Evolutionary conservation across 1,140 invertebrate genomes (phyloP).

Genomic region (Drosophila pallidifrons): DNA sequence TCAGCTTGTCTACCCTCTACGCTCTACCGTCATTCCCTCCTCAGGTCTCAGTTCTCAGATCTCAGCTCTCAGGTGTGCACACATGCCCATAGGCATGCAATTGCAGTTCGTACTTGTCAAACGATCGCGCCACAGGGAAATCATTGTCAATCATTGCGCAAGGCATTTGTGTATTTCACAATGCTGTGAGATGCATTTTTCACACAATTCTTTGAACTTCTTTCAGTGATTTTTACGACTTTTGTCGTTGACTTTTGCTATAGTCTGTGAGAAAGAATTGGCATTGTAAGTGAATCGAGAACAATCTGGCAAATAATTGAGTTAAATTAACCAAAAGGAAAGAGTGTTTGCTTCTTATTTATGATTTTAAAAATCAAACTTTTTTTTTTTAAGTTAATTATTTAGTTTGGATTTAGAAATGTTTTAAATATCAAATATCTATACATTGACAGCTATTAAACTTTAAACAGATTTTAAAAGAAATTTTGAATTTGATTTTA

Average conservation of each 20-base stretch:
- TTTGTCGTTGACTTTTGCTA: slow-evolving; percentile 32
- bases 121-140: slow-evolving; percentile 52
- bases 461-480: no score
- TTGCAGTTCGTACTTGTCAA: slow-evolving; percentile 56
- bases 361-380: no score
- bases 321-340: no score
- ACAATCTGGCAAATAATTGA: neutral
- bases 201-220: slow-evolving; percentile 14
- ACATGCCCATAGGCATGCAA: slow-evolving; percentile 6
- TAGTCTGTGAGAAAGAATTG: neutral
- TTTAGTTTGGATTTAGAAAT: no score
- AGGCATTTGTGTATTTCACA: slow-evolving; percentile 39
- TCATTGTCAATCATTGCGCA: slow-evolving; percentile 42
- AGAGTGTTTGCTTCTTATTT: no score
- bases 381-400: no score
- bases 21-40: slow-evolving; percentile 2
- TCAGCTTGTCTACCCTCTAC: slow-evolving; percentile 30
- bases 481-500: no score
- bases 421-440: no score
- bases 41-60: slow-evolving; percentile 45
- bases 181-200: slow-evolving; percentile 24
- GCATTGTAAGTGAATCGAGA: neutral
- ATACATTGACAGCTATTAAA: no score
- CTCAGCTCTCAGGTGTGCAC: slow-evolving; percentile 52
- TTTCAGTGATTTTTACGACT: slow-evolving; percentile 34